Evolutionary conservation across 2,888 invertebrate genomes (phyloP).

Genomic region (Rhogogaster chlorosoma): DNA sequence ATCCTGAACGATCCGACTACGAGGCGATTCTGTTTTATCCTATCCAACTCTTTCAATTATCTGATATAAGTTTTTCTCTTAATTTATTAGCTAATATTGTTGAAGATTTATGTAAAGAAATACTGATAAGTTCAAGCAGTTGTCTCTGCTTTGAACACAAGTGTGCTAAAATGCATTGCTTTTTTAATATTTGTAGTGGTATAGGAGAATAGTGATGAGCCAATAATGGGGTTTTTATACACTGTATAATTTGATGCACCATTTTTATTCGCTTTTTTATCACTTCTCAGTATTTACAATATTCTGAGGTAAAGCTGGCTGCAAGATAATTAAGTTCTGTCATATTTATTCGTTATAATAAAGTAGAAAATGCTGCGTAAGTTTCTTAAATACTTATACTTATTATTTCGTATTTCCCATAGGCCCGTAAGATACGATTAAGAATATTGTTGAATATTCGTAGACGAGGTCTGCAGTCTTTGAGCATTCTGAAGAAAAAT

Average conservation of each 20-base stretch:
- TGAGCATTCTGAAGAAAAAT: conserved; percentile 34
- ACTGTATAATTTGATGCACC: background rate
- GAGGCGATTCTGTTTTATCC: background rate
- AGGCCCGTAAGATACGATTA: conserved; percentile 70
- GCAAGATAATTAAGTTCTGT: conserved; percentile 11
- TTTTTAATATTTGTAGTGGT: background rate
- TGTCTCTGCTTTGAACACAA: background rate
- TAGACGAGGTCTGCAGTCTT: background rate
- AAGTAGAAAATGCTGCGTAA: conserved; percentile 41
- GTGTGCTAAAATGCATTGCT: background rate
- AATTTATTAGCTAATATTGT: background rate
- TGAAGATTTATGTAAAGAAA: background rate
- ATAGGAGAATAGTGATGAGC: background rate
- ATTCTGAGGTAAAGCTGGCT: background rate
- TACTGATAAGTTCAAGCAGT: background rate
- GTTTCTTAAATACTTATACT: conserved; percentile 9
- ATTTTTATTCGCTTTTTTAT: background rate
- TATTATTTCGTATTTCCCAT: conserved; percentile 8
- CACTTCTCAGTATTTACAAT: background rate
- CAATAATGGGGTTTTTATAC: background rate
- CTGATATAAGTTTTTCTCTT: background rate
- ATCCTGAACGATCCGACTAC: background rate
- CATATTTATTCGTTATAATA: conserved; percentile 42
- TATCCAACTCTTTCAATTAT: background rate
- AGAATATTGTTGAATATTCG: conserved; percentile 67